A percentile compares a stretch with the other conserved stretches of the same genome.
phyloP scores from a whole-genome alignment of 2,888 invertebrate species.

The Drosophila barbarae region DNA sequence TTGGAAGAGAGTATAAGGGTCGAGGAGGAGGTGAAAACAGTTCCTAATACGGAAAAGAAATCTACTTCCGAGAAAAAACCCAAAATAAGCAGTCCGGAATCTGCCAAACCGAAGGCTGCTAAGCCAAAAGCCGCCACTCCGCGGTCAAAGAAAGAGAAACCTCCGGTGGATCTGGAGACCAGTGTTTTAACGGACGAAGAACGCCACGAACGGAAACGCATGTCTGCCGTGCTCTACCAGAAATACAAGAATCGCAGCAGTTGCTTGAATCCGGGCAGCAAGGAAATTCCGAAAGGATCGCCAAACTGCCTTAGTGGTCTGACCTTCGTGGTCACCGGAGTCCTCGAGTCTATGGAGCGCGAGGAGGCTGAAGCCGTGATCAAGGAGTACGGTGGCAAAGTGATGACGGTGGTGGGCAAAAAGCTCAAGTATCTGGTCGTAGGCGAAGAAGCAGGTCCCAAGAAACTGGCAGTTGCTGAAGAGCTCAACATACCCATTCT shows the following conservation, averaged over 20 bases:
- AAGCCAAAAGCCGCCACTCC: conserved; percentile 46
- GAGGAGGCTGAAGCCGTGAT: conserved; percentile 88
- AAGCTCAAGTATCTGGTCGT: conserved; percentile 90
- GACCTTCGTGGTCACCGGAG: conserved; percentile 90
- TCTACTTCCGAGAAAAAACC: conserved; percentile 18
- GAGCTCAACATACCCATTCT: conserved; percentile 86
- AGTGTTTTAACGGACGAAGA: conserved; percentile 83
- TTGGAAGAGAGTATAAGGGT: conserved; percentile 46
- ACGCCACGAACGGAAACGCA: conserved; percentile 84
- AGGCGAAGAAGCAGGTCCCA: conserved; percentile 92
- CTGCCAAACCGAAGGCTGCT: conserved; percentile 15
- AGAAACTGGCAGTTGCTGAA: conserved; percentile 89
- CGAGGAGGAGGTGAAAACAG: background rate
- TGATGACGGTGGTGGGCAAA: conserved; percentile 86
- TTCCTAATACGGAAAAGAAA: background rate
- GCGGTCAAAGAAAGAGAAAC: conserved; percentile 48
- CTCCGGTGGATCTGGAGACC: conserved; percentile 65
- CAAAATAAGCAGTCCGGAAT: conserved; percentile 32
- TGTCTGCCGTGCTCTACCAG: conserved; percentile 85
- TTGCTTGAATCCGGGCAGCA: conserved; percentile 90
- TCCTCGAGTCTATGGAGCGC: conserved; percentile 91
- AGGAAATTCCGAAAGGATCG: conserved; percentile 89
- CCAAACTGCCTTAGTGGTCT: conserved; percentile 86
- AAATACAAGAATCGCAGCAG: conserved; percentile 89
- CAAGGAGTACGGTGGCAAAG: conserved; percentile 89